Conservation (phyloP, 2,888 invertebrate genomes). For the Epirrhoe alternata region DNA sequence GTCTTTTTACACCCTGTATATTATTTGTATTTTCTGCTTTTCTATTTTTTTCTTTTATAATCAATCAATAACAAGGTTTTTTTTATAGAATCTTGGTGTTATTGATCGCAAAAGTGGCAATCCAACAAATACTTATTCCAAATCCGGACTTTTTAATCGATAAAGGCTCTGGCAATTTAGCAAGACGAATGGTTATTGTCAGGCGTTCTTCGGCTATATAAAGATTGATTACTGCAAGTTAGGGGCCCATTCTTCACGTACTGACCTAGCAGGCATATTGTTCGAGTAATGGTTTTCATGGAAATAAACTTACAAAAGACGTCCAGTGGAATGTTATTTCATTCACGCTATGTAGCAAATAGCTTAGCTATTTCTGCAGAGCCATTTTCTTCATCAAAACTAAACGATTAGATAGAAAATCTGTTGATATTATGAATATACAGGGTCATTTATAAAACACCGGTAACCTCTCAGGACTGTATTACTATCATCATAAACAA, state of each 20-base stretch:
- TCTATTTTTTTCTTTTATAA: too few species aligned
- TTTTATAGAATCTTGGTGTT: not conserved
- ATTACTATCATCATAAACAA: too few species aligned
- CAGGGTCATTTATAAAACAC: too few species aligned
- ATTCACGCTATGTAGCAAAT: not conserved
- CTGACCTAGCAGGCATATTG: conserved; percentile 43
- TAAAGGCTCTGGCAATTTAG: conserved; percentile 64
- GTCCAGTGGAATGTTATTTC: conserved; percentile 9
- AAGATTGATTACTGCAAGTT: conserved; percentile 65
- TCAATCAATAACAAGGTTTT: too few species aligned
- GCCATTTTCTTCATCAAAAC: not conserved
- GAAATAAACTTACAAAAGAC: conserved; percentile 33
- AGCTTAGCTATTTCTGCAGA: not conserved
- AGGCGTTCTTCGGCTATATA: conserved; percentile 69
- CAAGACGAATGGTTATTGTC: conserved; percentile 72
- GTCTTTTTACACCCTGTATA: too few species aligned
- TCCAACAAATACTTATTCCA: conserved; percentile 3
- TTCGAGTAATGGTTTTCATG: conserved; percentile 39
- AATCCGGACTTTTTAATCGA: conserved; percentile 47
- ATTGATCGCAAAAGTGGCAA: not conserved
- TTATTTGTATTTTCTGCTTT: too few species aligned
- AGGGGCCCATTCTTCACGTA: conserved; percentile 51
- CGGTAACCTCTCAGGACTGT: too few species aligned
- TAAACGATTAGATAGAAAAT: not conserved
- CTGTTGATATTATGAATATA: too few species aligned